Evolutionary conservation across 2,113 vertebrate species (phyloP), one percentile per base, ranked within the genome.

Genomic region (Cacatua alba): DNA sequence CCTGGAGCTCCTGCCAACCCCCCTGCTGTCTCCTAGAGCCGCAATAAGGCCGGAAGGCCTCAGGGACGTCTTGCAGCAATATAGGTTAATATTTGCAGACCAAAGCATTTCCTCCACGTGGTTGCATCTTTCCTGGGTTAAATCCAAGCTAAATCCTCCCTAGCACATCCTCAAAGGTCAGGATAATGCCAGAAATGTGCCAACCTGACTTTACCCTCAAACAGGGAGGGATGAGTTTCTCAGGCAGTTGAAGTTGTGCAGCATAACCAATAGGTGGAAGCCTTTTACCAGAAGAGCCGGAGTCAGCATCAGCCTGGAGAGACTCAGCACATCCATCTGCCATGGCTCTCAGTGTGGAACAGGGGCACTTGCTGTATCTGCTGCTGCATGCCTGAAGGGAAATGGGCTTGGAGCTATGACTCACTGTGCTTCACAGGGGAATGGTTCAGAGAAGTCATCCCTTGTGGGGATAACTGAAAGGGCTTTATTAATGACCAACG

Each of bases 241-340:
- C 31, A 37, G 62, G 71, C 72, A 49, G 64, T 41, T 95, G 97
- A 90, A 94, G 43, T 94, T 97, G 63, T 93, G 62, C 17, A 25
- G 77, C 46, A 19, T 79, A n/a, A 14, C 84, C 98, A 96, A 91
- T 72, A 98, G 98, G 95, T 97, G 98, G 94, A 72, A 97, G 95
- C 89, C 92, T 94, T 94, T 78, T 39, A 86, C 75, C 52, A 0
- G 77, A 3, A 52, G 85, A 96, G 28, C 17, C 0, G 0, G 82
- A 69, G 74, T 33, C 87, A 43, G 65, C 25, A 20, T 13, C 53
- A 15, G 33, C 13, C 69, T 6, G 43, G 82, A 96, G 52, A 0
- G 0, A 8, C 1, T 0, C 5, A 17, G 2, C 8, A 11, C n/a
- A 3, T 44, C 31, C 3, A 0, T 41, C 41, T 41, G 41, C 13